Conservation (phyloP, 2,797 vertebrate species). For the Psittacula derbiana region DNA sequence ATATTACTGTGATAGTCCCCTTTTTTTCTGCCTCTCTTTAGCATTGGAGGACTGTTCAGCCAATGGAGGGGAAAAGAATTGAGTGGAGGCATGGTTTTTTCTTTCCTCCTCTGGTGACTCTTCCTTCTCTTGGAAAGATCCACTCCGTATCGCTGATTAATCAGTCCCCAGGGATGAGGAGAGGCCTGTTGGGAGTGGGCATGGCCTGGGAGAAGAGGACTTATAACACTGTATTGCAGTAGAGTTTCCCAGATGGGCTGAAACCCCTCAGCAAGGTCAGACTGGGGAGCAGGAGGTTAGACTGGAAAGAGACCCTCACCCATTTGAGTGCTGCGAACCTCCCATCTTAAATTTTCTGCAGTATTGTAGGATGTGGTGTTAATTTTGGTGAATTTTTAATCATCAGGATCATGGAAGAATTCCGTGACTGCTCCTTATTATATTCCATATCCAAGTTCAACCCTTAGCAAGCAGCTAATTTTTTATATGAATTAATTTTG, state of each 20-base stretch:
- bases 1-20: too few species aligned
- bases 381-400: not conserved
- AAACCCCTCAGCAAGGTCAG: not conserved
- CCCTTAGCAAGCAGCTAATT: not conserved
- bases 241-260: not conserved
- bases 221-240: accelerated
- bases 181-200: not conserved
- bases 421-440: not conserved
- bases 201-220: not conserved
- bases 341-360: not conserved
- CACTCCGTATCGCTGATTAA: accelerated
- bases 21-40: not conserved
- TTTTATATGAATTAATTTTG: not conserved
- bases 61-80: not conserved
- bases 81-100: not conserved
- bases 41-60: not conserved
- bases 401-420: not conserved
- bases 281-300: not conserved
- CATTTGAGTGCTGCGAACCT: too few species aligned
- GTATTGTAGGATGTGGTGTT: not conserved
- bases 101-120: not conserved
- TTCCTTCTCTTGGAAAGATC: not conserved
- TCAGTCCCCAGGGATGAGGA: not conserved
- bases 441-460: not conserved
- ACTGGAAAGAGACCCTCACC: not conserved